Conservation (phyloP, 2,797 vertebrate genomes). For the Danio aesculapii region DNA sequence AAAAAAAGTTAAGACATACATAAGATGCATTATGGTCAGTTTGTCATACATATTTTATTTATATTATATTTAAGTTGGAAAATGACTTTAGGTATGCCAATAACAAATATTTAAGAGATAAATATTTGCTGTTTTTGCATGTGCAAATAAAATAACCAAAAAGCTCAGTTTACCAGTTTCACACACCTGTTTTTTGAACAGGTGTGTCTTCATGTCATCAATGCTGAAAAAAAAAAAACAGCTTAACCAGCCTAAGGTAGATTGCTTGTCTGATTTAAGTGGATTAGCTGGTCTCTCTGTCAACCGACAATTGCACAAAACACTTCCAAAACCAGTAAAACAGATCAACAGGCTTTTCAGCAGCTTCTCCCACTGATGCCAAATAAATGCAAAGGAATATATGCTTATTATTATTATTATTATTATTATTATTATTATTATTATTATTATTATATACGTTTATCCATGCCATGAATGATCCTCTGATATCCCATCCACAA, state of each 20-base stretch:
- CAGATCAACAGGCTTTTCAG: slow-evolving; percentile 1
- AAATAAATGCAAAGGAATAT: background rate
- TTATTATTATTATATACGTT: no score
- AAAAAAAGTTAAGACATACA: no score
- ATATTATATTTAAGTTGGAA: no score
- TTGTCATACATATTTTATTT: no score
- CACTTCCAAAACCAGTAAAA: background rate
- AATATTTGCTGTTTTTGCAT: background rate
- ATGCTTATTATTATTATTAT: background rate
- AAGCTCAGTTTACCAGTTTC: background rate
- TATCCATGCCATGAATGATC: background rate
- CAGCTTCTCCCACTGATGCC: no score
- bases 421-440: no score
- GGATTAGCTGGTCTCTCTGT: background rate
- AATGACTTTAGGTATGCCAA: background rate
- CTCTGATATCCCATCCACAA: background rate
- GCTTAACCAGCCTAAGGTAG: background rate
- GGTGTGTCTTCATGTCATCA: background rate
- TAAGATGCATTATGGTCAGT: no score
- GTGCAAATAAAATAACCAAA: background rate
- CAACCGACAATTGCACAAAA: background rate
- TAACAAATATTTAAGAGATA: background rate
- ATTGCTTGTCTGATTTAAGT: background rate
- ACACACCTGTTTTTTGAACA: background rate
- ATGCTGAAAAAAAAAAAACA: background rate